Conservation (phyloP, 2,797 vertebrate species). For the Mareca strepera region DNA sequence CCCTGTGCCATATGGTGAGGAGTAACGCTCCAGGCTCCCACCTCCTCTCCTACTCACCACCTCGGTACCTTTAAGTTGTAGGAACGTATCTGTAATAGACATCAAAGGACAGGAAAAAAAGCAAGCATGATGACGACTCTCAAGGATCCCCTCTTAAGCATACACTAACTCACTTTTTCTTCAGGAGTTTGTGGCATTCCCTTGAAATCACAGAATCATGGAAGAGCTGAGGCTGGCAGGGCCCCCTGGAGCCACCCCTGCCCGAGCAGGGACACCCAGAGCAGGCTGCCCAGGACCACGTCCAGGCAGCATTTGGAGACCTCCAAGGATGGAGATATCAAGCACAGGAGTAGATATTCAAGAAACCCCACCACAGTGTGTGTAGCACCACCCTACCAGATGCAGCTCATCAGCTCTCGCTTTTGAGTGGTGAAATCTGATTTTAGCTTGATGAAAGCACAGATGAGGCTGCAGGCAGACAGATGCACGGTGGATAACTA, state of each 20-base stretch:
- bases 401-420: not conserved
- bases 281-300: no score
- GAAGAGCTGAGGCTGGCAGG: no score
- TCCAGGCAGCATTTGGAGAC: no score
- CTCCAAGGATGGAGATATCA: not conserved
- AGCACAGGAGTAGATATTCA: not conserved
- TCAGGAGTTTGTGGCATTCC: not conserved
- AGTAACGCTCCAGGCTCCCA: not conserved
- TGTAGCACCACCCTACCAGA: not conserved
- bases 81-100: not conserved
- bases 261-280: no score
- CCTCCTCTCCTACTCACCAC: not conserved
- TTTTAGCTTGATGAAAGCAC: not conserved
- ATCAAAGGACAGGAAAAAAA: not conserved
- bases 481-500: not conserved
- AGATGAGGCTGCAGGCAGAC: not conserved
- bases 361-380: accelerated
- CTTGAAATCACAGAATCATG: no score
- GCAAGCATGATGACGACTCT: not conserved
- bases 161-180: not conserved
- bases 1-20: not conserved
- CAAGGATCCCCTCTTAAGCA: not conserved
- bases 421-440: not conserved
- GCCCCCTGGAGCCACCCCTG: no score
- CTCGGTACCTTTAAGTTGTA: not conserved